Conservation (phyloP, 2,113 vertebrate genomes). For the Saguinus imperator region DNA sequence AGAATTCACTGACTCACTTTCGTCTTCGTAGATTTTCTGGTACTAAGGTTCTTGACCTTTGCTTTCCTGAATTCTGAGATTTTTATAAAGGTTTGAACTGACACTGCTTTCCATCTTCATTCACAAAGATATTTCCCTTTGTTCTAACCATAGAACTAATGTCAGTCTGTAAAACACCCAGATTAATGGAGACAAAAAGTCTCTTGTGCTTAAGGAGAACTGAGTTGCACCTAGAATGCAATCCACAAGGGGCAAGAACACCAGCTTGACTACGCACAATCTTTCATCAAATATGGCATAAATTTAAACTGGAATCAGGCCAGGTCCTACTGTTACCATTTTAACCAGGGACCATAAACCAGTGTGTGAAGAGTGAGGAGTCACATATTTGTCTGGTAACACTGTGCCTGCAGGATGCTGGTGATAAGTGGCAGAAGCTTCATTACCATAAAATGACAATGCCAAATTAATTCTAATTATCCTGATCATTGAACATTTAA, state of each 20-base stretch:
- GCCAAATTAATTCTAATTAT: conserved; percentile 93
- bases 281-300: conserved; percentile 58
- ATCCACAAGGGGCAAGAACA: not conserved
- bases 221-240: not conserved
- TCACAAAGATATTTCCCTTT: not conserved
- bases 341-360: conserved; percentile 62
- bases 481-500: conserved; percentile 90
- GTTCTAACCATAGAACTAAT: not conserved
- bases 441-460: conserved; percentile 87
- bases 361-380: conserved; percentile 81
- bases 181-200: not conserved
- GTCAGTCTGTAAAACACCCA: not conserved
- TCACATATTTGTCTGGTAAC: conserved; percentile 83
- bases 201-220: not conserved
- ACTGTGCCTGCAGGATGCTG: conserved; percentile 79
- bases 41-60: not conserved
- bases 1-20: not conserved
- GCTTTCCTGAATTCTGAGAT: not conserved
- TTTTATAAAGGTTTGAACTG: not conserved
- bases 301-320: conserved; percentile 61
- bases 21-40: not conserved
- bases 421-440: conserved; percentile 84
- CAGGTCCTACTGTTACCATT: conserved; percentile 67
- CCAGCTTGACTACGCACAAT: not conserved
- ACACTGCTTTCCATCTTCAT: not conserved